Evolutionary conservation across 2,797 vertebrate genomes (phyloP), one percentile per base, ranked within the genome.

Genomic region (Huso huso): DNA sequence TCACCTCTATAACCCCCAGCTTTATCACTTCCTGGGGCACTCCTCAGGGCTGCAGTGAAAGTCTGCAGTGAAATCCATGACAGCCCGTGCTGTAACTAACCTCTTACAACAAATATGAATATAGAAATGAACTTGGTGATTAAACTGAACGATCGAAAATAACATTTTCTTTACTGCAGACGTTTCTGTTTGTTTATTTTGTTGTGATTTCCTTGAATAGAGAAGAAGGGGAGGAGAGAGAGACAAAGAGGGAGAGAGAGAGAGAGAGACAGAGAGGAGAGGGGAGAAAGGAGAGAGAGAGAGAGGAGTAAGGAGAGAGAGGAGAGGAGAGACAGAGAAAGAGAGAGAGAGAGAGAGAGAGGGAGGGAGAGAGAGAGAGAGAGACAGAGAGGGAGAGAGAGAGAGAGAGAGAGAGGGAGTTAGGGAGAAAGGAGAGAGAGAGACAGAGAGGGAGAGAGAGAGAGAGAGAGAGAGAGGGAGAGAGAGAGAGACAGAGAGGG

Each of bases 391-490:
- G 6, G 6, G 3, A 23, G 23, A 23, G 23, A 23, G 1, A 23
- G 23, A 23, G 23, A 23, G 23, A 23, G 3, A 23, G 23, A 23
- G 23, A 23, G 23, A 23, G 23, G 3, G 23, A 3, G 23, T 23
- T 23, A 23, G 23, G 23, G 23, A 23, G 23, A 1, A 23, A 23
- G 3, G 23, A 23, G 3, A 23, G 23, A 23, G 23, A 23, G 68
- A 70, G n/a, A n/a, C n/a, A n/a, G 63, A 6, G 62, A 8, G 75
- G 59, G 18, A 10, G 68, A 37, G 11, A 7, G 65, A 52, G 49
- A 11, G 49, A 57, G 7, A 6, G 49, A 23, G 65, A 49, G 23
- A n/a, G 12, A 8, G 66, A 37, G 65, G 53, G 52, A 55, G 64
- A 13, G 69, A 52, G 51, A 13, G 63, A 60, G 69, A 68, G 72